Conservation (phyloP, 2,797 vertebrate genomes). For the Pseudotriccus pelzelni region DNA sequence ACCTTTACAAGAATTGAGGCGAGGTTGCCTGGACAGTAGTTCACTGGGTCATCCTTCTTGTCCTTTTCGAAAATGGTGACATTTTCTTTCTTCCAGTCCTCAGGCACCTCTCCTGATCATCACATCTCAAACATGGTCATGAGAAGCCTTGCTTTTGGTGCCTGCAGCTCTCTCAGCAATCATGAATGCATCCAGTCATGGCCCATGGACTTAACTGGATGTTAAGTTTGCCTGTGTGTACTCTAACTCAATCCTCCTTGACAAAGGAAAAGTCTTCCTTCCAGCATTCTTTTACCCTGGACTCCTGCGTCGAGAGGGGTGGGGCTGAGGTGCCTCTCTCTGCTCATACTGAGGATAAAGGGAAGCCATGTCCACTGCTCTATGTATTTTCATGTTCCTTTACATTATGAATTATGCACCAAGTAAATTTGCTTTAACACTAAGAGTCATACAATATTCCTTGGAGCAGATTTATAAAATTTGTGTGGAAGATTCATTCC, state of each 20-base stretch:
- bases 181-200: background rate
- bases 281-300: background rate
- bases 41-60: background rate
- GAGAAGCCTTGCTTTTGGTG: background rate
- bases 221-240: background rate
- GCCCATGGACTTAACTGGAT: background rate
- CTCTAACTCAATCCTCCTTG: background rate
- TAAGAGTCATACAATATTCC: background rate
- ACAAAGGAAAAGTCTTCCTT: background rate
- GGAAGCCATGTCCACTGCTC: background rate
- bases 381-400: background rate
- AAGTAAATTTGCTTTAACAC: background rate
- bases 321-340: background rate
- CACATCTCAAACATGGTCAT: background rate
- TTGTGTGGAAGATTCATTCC: background rate
- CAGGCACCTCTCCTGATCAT: background rate
- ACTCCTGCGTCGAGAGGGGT: background rate
- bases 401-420: background rate
- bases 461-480: background rate
- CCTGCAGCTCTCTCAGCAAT: too few species aligned
- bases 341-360: background rate
- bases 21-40: background rate
- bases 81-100: background rate
- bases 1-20: background rate
- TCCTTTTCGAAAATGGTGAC: background rate